Evolutionary conservation across 2,113 vertebrate species (phyloP), one percentile per base, ranked within the genome.

Genomic region (Paramormyrops kingsleyae): DNA sequence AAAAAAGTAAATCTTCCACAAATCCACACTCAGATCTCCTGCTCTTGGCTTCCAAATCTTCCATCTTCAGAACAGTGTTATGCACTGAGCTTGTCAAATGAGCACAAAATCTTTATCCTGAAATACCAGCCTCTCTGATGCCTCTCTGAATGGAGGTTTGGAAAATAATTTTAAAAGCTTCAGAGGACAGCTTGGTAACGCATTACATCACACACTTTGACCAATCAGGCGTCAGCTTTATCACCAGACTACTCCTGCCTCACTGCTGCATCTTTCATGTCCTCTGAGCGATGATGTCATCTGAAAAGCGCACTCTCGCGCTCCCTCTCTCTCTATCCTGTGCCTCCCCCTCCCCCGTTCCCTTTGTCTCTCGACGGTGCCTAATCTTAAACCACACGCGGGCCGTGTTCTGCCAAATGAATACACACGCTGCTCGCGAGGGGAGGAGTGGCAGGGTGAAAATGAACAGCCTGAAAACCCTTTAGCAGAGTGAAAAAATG

Each of bases 201-300:
- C 96, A 97, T 98, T 97, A 98, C 98, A 98, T 99, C 98, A 99
- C 97, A 97, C 94, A 95, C 95, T 96, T 95, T 96, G 97, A 97
- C 98, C 98, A 99, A 99, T 99, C 96, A 96, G 95, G 95, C 92
- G 95, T 95, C 95, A 95, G 97, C 95, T 97, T 95, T 96, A 96
- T 97, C 97, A 96, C 95, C 96, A 96, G 96, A 96, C 96, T 96
- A 95, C 96, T 98, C 97, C 96, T 96, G 97, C 93, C 95, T 96
- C 96, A 95, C 91, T 91, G 92, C 86, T 91, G 91, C 95, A 94
- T 94, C 92, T 93, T 92, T 96, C 95, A 95, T 95, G 95, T 95
- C 95, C 95, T 93, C 92, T 95, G 92, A 93, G 91, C 90, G 94
- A 96, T 96, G 96, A 97, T 95, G 95, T 95, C 94, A 95, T 94